Base-by-base conservation (phyloP, 2,113 vertebrate genomes). In the Ellobius talpinus region DNA sequence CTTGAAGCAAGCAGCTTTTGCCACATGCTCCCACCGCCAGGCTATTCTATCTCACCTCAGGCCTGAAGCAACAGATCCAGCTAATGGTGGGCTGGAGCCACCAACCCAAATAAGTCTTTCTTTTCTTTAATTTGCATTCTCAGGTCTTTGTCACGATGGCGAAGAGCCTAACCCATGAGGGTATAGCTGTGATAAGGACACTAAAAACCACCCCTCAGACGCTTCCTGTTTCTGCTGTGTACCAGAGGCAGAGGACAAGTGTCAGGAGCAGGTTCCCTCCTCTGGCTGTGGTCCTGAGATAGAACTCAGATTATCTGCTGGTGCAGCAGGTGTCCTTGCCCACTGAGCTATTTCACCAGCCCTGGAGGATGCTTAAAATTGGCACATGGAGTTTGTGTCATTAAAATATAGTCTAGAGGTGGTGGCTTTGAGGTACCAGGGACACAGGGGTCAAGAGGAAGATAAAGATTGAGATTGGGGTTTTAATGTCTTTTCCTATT, bases 401-500 rank as follows among this genome's bases (percentile, higher is more conserved):
- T 50, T 92, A 61, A 72, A 50, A 5, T 50, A 5, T 24, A 21
- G 3, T 29, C 16, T 33, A n/a, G 89, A 70, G 39, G 36, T 88
- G n/a, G n/a, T n/a, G 70, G 23, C 74, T 94, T 91, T 45, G 50
- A n/a, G n/a, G n/a, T n/a, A n/a, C n/a, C n/a, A n/a, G n/a, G n/a
- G n/a, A 77, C 68, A 52, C 8, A 39, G 17, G 42, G 33, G 82
- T 66, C 5, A 85, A 81, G 42, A 91, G 66, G 14, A 89, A 76
- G 58, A 36, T 26, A 13, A 14, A 63, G 82, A 58, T 7, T 63
- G 39, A 86, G 96, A 74, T 23, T 19, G 33, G 72, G 52, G 58
- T 89, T 93, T 93, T 70, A 77, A 82, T 50, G 42, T 4, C 23
- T 89, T 89, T 72, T 33, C 12, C 26, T 73, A 81, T 81, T 96